Evolutionary conservation across 2,888 invertebrate species (phyloP), one percentile per base, ranked within the genome.

Genomic region (Isoperla grammatica): DNA sequence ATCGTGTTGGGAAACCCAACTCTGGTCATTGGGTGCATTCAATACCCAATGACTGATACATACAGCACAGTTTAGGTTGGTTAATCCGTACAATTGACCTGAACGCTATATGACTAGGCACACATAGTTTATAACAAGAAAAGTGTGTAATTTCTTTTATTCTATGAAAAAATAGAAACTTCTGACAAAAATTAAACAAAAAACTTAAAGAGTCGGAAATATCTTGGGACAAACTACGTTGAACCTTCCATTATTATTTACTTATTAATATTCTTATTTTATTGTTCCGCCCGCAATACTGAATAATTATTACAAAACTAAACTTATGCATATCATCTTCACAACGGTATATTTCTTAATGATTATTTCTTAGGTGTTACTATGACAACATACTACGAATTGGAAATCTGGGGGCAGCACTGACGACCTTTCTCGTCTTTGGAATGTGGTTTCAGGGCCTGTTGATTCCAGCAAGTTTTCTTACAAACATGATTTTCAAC

Each of bases 41-140:
- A 29, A 29, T n/a, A n/a, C 4, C 29, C 29, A 29, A 29, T 29
- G 29, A 29, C 29, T 29, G 29, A 29, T 29, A 29, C 29, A 29
- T 29, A 29, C 29, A 29, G 29, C 29, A 29, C 29, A 29, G 29
- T 29, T 29, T 29, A 29, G 29, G 29, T 29, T 29, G 29, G 29
- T 29, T 29, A n/a, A 29, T 29, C 29, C 29, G 29, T 8, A 29
- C 29, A 29, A 29, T 29, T 29, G 29, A 29, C 29, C 29, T 35
- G 49, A 50, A 50, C 29, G 49, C 49, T 56, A 42, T 61, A 64
- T 80, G 80, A 81, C 81, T 81, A 81, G 81, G 81, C 81, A 81
- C 81, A 81, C 80, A 79, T 81, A 80, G 77, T 79, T 79, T 78
- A 39, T 39, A 77, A 78, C 78, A 80, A 80, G 79, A 79, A 79